Percentiles rank a stretch among this genome's conserved stretches.
Evolutionary conservation across 1,140 invertebrate genomes (phyloP).

Genomic region (Drosophila repleta): DNA sequence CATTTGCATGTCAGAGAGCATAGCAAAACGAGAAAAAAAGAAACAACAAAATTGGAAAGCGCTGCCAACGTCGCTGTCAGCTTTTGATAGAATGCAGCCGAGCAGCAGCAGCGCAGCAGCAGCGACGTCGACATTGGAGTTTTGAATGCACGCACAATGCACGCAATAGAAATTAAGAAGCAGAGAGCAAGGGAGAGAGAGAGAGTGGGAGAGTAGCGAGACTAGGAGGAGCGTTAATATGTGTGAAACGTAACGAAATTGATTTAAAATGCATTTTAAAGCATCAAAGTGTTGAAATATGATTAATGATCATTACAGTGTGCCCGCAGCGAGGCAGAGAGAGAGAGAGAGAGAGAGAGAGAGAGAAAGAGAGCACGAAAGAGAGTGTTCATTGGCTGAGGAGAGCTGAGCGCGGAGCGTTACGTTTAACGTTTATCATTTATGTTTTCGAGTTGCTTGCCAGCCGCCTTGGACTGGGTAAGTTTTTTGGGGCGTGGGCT

Average conservation of each 20-base stretch:
- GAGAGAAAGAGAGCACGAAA: background rate
- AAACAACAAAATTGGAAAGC: conserved; percentile 35
- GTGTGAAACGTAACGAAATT: conserved; percentile 73
- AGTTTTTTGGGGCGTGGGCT: conserved; percentile 57
- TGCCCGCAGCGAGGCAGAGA: conserved; percentile 28
- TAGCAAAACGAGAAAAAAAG: conserved; percentile 1
- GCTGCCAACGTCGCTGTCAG: conserved; percentile 28
- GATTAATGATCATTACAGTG: conserved; percentile 74
- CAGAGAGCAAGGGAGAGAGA: conserved; percentile 3
- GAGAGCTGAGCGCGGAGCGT: conserved; percentile 14
- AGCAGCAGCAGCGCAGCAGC: conserved; percentile 8
- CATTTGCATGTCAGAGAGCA: conserved; percentile 33
- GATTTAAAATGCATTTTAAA: conserved; percentile 83
- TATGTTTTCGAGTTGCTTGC: conserved; percentile 24
- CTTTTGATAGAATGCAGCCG: conserved; percentile 44
- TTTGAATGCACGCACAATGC: conserved; percentile 14
- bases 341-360: conserved; percentile 6
- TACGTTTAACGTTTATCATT: conserved; percentile 29
- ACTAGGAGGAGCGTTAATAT: conserved; percentile 22
- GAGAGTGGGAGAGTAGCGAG: conserved; percentile 24
- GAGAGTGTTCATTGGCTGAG: background rate
- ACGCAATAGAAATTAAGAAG: background rate
- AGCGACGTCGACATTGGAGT: conserved; percentile 8
- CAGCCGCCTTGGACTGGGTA: conserved; percentile 6
- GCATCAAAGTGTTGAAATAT: conserved; percentile 82